A percentile compares a stretch with the other conserved stretches of the same genome.
Evolutionary conservation across 2,113 vertebrate species (phyloP).

Genomic region (Ptilonorhynchus violaceus): DNA sequence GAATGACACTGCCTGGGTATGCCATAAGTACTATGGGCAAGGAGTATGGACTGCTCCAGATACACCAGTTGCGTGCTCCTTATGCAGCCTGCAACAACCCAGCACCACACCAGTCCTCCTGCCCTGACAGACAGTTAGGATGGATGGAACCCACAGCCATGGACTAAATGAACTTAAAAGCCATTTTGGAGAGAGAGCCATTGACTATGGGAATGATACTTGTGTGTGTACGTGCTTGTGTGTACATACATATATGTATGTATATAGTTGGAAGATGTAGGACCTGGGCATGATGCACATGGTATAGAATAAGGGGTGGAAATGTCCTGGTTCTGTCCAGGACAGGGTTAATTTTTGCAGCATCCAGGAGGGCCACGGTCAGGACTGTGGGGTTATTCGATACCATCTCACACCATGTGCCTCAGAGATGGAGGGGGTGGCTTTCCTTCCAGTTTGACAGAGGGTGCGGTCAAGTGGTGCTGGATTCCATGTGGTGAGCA

Average conservation of each 20-base stretch:
- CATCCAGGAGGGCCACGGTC: background rate
- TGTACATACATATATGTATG: background rate
- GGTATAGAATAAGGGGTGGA: background rate
- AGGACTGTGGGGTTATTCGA: background rate
- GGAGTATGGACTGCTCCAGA: background rate
- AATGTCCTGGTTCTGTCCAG: background rate
- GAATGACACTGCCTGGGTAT: background rate
- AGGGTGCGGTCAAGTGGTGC: accelerated
- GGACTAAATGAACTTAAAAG: background rate
- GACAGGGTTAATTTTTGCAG: background rate
- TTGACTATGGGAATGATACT: background rate
- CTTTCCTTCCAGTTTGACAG: background rate
- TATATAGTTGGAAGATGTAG: background rate
- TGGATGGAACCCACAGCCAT: background rate
- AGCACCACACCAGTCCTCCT: background rate
- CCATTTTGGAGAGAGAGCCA: background rate
- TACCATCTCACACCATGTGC: too few species aligned
- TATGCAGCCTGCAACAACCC: background rate
- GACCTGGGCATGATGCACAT: background rate
- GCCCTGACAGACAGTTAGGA: background rate
- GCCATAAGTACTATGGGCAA: background rate
- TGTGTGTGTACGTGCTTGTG: too few species aligned
- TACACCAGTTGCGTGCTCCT: too few species aligned
- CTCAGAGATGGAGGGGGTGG: background rate
- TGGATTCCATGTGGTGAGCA: accelerated